Percentiles rank a stretch among this genome's conserved stretches.
These are phyloP conservation scores for Cyanoliseus patagonus DNA, from an alignment of 2,113 vertebrate genomes.

Conservation along the genomic window DNA sequence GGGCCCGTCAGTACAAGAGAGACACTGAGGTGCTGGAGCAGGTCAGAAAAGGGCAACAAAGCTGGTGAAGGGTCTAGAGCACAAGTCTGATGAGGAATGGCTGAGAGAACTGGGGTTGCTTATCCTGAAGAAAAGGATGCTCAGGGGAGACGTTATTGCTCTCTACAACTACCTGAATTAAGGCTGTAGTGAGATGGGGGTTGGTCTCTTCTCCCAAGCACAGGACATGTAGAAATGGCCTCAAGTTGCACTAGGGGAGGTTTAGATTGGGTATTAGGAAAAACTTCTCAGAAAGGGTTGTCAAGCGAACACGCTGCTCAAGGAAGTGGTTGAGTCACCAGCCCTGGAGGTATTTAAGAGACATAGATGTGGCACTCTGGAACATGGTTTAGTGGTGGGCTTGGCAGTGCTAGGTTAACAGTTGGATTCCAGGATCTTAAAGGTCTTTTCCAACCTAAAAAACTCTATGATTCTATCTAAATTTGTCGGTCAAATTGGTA, in stretches of 20 bases:
- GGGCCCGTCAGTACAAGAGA: neutral
- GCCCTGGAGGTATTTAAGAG: neutral
- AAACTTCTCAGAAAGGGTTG: neutral
- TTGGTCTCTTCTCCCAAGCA: neutral
- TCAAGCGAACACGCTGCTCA: neutral
- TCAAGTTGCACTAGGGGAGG: neutral
- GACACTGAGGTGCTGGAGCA: rapidly evolving
- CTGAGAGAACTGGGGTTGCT: neutral
- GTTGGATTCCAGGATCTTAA: neutral
- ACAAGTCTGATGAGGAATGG: neutral
- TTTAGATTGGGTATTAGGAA: neutral
- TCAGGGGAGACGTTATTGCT: neutral
- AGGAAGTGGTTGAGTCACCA: neutral
- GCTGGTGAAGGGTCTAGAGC: neutral
- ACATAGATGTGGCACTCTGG: neutral
- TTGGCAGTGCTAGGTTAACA: rapidly evolving
- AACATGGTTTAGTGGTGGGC: neutral
- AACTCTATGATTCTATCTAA: neutral
- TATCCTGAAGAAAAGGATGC: neutral
- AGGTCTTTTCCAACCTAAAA: neutral
- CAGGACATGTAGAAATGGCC: neutral
- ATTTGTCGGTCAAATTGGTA: neutral
- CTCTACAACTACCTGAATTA: neutral
- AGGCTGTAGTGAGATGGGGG: rapidly evolving
- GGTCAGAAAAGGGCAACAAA: neutral